Base-by-base conservation (phyloP, 2,797 vertebrate species). In the Enteromius thamalakanensis region DNA sequence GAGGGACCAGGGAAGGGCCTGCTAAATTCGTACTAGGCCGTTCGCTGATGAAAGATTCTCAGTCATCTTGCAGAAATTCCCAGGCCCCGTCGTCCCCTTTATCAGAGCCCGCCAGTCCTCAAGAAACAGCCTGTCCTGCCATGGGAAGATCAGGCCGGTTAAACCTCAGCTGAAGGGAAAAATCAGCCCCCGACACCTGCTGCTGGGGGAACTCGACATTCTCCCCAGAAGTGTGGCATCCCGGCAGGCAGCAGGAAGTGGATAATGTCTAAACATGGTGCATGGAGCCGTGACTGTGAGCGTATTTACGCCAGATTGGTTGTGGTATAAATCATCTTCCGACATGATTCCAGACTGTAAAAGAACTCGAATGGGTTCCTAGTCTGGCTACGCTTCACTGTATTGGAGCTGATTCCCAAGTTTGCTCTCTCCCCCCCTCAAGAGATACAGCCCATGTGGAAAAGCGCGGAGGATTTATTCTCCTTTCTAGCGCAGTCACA, bases 401-500 rank as follows among this genome's bases (percentile, higher is more conserved):
- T 45, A 29, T 11, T 55, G 65, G 64, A 76, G 49, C 37, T 12
- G 49, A 58, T 75, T 53, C 47, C 45, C 42, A 80, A 80, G 74
- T 85, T 78, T 67, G 58, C 67, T 80, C 23, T 26, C 42, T 49
- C 75, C 40, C 40, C 47, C 76, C 37, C 62, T 80, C 45, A 58
- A 79, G 79, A 69, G 85, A 81, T 53, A 49, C 37, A 76, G 80
- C 76, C 80, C 58, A 85, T 87, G 82, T 89, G 88, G 81, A 89
- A 86, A 87, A 86, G 83, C 71, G 67, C 77, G 85, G 45, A 87
- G 78, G 80, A 88, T 90, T 89, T 84, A 88, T 87, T 88, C 79
- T 84, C 68, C 79, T 87, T 87, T 87, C 84, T 86, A 89, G 88
- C 88, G 86, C 90, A 93, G 90, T 92, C 95, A 96, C 95, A 96